Evolutionary conservation across 2,113 vertebrate species (phyloP), one percentile per base, ranked within the genome.

Genomic region (Mus spicilegus): DNA sequence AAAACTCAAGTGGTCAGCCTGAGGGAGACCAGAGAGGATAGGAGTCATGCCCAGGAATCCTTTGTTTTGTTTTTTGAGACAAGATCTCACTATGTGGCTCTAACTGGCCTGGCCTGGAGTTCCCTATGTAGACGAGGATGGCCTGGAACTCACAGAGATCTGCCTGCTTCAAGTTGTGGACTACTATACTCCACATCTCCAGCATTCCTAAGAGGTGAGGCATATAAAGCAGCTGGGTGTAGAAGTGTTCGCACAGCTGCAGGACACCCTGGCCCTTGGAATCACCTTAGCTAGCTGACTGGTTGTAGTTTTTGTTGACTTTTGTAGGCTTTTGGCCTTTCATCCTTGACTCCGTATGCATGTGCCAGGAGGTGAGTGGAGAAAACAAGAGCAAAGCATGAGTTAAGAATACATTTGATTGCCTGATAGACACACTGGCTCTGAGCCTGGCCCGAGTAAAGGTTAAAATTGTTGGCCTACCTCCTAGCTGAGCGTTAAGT

Each of bases 401-500:
- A 88, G 24, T 85, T 69, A 92, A 75, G 73, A 93, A 51, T 91
- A 20, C 72, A 89, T 95, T 91, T 65, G 90, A 75, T 63, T 73
- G 30, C 63, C 87, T 56, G 75, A 84, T 87, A 95, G 82, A 78
- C 89, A 49, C 26, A 6, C 69, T 96, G 97, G 96, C 89, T 30
- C 13, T n/a, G 88, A 95, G 89, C 86, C 95, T 95, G 81, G 69
- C 22, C 22, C 0, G 72, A 72, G 86, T 67, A 91, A 96, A 98
- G 95, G 89, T 97, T 94, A 95, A 96, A 96, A 75, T 73, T 33
- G 76, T 95, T 97, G 96, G 73, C 86, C 77, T 93, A 70, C 76
- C 88, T 93, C 65, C 46, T 51, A 87, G 77, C 87, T 93, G 46
- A 10, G 39, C 85, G 85, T 94, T 95, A 61, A 54, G 76, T 97